phyloP scores from a whole-genome alignment of 2,888 invertebrate species.

The Liopterus haemorrhoidalis region DNA sequence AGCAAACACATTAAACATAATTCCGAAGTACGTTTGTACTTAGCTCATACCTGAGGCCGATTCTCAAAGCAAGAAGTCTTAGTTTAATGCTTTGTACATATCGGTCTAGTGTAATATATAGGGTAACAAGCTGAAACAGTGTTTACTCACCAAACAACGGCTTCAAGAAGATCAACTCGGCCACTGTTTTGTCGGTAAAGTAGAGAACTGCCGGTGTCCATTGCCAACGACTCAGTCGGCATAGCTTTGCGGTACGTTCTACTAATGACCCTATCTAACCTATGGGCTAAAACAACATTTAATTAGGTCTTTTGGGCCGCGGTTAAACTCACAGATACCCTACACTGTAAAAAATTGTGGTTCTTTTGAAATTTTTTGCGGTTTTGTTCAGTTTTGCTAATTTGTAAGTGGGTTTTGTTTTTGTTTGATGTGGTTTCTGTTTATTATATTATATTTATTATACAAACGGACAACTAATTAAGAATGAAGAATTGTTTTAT shows the following conservation, averaged over 20 bases:
- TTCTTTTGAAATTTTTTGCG: background rate
- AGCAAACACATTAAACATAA: too few relatives aligned
- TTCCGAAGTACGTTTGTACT: too few relatives aligned
- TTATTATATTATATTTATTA: conserved; percentile 12
- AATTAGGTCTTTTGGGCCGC: conserved; percentile 42
- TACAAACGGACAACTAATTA: too few relatives aligned
- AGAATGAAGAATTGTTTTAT: too few relatives aligned
- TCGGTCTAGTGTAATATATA: too few relatives aligned
- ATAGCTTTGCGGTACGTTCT: conserved; percentile 42
- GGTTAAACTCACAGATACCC: conserved; percentile 31
- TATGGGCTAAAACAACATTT: conserved; percentile 44
- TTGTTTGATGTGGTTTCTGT: background rate
- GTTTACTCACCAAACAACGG: too few relatives aligned
- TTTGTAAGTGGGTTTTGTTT: background rate
- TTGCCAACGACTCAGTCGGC: conserved; percentile 28
- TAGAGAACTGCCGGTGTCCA: conserved; percentile 25
- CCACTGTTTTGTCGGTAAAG: too few relatives aligned
- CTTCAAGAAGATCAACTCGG: too few relatives aligned
- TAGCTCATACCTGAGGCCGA: too few relatives aligned
- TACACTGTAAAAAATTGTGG: conserved; percentile 34
- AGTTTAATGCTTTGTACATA: too few relatives aligned
- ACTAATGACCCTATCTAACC: conserved; percentile 41
- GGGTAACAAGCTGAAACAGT: too few relatives aligned
- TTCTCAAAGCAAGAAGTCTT: too few relatives aligned
- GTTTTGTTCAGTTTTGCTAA: conserved; percentile 1